Conservation (phyloP, 2,113 vertebrate genomes). For the Emydura subglobosa region DNA sequence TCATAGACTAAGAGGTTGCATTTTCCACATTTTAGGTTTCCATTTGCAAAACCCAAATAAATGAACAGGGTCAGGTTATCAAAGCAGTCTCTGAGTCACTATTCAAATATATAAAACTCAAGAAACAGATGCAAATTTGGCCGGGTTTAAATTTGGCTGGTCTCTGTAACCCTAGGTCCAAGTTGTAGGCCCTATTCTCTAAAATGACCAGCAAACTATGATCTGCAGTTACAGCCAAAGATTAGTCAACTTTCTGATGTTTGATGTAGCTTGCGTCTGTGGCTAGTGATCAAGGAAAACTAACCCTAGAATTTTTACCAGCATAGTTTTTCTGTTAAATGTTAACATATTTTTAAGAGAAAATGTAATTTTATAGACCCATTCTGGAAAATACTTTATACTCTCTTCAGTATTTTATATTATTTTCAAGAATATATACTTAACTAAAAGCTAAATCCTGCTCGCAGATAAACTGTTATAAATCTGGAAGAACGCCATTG, state of each 20-base stretch:
- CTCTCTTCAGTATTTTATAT: background rate
- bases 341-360: slow-evolving; percentile 4
- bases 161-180: slow-evolving; percentile 30
- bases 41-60: slow-evolving; percentile 35
- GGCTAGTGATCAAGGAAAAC: slow-evolving; percentile 18
- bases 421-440: background rate
- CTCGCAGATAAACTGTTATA: background rate
- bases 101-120: background rate
- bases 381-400: background rate
- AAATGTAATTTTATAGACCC: background rate
- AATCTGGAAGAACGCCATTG: background rate
- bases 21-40: slow-evolving; percentile 19
- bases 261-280: slow-evolving; percentile 49
- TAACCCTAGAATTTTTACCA: background rate
- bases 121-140: background rate
- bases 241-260: slow-evolving; percentile 4
- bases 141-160: slow-evolving; percentile 25
- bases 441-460: background rate
- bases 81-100: slow-evolving; percentile 27
- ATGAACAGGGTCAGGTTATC: slow-evolving; percentile 16
- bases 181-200: slow-evolving; percentile 36
- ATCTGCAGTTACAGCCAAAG: slow-evolving; percentile 28
- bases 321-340: background rate
- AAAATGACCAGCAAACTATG: slow-evolving; percentile 24
- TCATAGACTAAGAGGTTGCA: background rate